These are phyloP conservation scores for Calyptommatus sinebrachiatus DNA, from an alignment of 2,113 vertebrate species.

Conservation along the genomic window DNA sequence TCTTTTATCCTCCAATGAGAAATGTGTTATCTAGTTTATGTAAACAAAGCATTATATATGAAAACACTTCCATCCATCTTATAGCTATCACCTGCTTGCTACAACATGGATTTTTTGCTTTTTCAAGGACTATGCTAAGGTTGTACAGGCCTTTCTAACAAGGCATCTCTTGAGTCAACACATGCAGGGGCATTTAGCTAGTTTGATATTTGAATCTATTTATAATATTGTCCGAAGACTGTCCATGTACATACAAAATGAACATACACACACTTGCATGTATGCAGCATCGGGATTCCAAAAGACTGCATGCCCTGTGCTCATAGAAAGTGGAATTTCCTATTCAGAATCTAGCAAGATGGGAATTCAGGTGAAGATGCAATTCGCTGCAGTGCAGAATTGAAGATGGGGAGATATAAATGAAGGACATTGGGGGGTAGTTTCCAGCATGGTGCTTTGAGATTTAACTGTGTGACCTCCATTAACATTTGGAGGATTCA, in stretches of 20 bases:
- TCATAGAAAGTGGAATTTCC: neutral
- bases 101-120: slow-evolving; percentile 6
- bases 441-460: slow-evolving; percentile 5
- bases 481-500: slow-evolving; percentile 16
- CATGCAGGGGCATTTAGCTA: neutral
- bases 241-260: neutral
- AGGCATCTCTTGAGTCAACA: neutral
- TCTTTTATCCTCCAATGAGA: neutral
- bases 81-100: slow-evolving; percentile 9
- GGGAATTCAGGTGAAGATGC: neutral
- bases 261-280: neutral
- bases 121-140: neutral
- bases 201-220: slow-evolving; percentile 6
- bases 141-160: neutral
- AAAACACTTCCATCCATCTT: slow-evolving; percentile 18
- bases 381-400: rapidly evolving
- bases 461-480: neutral
- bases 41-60: slow-evolving; percentile 1
- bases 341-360: neutral
- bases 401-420: neutral
- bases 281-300: neutral
- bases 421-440: neutral
- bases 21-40: neutral
- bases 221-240: neutral
- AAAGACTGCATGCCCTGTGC: neutral